A percentile compares a stretch with the other conserved stretches of the same genome.
phyloP scores from a whole-genome alignment of 2,113 vertebrate genomes.

The Symphodus melops region DNA sequence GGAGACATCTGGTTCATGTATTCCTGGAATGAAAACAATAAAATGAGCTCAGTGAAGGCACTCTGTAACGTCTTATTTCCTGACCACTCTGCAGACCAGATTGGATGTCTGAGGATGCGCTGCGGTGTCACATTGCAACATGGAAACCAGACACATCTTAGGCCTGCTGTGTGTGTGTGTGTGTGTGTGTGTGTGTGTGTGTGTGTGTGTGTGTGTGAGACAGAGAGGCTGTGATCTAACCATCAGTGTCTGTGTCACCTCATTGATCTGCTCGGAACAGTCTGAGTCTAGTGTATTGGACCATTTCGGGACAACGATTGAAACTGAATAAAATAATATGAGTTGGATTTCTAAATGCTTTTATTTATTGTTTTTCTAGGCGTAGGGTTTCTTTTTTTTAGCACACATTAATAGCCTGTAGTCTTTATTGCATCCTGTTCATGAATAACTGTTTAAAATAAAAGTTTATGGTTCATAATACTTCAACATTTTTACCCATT shows the following conservation, averaged over 20 bases:
- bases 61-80: constrained; percentile 20
- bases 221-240: constrained; percentile 27
- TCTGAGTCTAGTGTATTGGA: neutral
- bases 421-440: too few relatives aligned
- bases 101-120: constrained; percentile 38
- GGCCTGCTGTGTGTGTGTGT: constrained; percentile 12
- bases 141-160: constrained; percentile 46
- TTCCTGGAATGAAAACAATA: neutral
- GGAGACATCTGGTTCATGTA: too few relatives aligned
- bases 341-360: neutral
- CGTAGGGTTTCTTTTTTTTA: neutral
- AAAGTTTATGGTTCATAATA: too few relatives aligned
- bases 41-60: constrained; percentile 11
- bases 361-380: neutral
- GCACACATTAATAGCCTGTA: too few relatives aligned
- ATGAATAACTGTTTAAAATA: too few relatives aligned
- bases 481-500: too few relatives aligned
- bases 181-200: too few relatives aligned
- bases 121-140: constrained; percentile 34
- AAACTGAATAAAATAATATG: neutral
- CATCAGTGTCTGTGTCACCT: constrained; percentile 38
- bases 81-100: constrained; percentile 13
- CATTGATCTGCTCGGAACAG: constrained; percentile 36
- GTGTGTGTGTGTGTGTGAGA: neutral
- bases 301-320: neutral